phyloP scores from a whole-genome alignment of 2,888 invertebrate genomes.

The Andrena minutula region DNA sequence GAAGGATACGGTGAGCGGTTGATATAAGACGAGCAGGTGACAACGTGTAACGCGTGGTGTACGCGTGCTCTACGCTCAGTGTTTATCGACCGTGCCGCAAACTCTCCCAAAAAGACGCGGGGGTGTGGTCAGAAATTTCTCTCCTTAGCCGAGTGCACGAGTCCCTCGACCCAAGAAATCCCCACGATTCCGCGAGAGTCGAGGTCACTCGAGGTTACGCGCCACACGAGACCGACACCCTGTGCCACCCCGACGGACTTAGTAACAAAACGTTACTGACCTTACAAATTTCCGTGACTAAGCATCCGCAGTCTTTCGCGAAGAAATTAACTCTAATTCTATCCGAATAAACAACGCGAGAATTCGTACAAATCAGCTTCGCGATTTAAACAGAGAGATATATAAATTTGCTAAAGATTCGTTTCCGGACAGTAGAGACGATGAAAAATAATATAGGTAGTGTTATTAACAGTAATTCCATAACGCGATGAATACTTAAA shows the following conservation, averaged over 20 bases:
- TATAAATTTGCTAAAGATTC: no score
- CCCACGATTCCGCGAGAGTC: conserved; percentile 19
- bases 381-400: no score
- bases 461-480: no score
- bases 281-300: no score
- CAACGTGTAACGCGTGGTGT: conserved; percentile 52
- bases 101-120: conserved; percentile 64
- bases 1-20: not conserved
- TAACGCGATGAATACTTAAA: not conserved
- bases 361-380: no score
- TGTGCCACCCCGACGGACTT: conserved; percentile 1
- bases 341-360: no score
- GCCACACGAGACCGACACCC: conserved; percentile 40
- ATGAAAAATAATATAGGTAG: no score
- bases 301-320: no score
- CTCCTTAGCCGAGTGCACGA: conserved; percentile 21
- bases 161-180: conserved; percentile 27
- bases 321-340: no score
- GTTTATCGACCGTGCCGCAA: conserved; percentile 65
- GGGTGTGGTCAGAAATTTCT: conserved; percentile 66
- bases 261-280: not conserved
- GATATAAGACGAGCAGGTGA: conserved; percentile 34
- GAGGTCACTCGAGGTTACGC: conserved; percentile 59
- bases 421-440: no score
- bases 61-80: conserved; percentile 52